Conservation (phyloP, 2,113 vertebrate species). For the Eclectus roratus region DNA sequence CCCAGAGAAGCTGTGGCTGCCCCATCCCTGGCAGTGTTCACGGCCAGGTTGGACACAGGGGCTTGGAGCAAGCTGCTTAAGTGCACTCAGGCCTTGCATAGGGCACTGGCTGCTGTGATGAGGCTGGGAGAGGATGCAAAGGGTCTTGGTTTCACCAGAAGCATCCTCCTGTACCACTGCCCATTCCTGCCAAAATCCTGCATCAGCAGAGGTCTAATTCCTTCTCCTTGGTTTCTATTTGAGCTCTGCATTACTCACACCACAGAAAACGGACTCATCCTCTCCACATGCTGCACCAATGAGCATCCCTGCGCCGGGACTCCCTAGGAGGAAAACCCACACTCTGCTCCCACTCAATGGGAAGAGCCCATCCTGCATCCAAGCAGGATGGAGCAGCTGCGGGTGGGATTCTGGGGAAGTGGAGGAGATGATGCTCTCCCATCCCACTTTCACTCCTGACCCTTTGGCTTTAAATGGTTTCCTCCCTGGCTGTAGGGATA, state of each 20-base stretch:
- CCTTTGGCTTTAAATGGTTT: neutral
- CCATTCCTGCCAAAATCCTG: neutral
- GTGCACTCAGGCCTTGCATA: neutral
- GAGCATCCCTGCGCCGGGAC: neutral
- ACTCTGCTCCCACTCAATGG: neutral
- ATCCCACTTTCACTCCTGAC: neutral
- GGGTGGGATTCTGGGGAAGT: neutral
- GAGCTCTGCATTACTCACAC: neutral
- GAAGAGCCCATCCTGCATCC: rapidly evolving
- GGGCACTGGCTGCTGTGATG: neutral
- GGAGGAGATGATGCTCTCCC: neutral
- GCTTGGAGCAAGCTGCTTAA: neutral
- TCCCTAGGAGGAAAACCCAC: rapidly evolving
- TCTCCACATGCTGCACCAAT: neutral
- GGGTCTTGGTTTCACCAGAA: neutral
- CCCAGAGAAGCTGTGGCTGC: neutral
- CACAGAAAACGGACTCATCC: rapidly evolving
- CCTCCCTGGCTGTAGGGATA: neutral
- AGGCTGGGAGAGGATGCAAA: neutral
- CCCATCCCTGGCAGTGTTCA: neutral
- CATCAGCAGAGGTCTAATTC: neutral
- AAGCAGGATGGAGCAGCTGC: neutral
- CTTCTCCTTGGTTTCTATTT: neutral
- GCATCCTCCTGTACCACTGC: neutral
- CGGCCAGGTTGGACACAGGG: neutral